Conservation (phyloP, 2,797 vertebrate genomes). For the Sus cebifrons region DNA sequence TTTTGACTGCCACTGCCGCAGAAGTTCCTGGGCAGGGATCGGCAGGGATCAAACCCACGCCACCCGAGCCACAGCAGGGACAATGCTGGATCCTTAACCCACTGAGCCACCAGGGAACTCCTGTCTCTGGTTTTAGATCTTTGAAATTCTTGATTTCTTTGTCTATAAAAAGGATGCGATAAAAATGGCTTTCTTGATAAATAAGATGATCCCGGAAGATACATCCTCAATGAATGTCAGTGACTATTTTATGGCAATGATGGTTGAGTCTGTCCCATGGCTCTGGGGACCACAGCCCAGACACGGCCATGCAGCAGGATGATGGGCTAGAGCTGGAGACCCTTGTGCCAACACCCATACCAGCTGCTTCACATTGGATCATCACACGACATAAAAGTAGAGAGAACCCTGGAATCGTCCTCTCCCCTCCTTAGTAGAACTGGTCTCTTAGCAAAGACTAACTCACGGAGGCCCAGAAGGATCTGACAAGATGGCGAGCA, state of each 20-base stretch:
- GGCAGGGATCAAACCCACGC: too few relatives aligned
- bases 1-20: too few relatives aligned
- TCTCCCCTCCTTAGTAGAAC: not conserved
- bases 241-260: not conserved
- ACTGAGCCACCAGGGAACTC: too few relatives aligned
- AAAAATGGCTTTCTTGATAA: not conserved
- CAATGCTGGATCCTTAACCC: too few relatives aligned
- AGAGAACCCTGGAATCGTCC: not conserved
- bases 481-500: accelerated
- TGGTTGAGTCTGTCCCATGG: not conserved
- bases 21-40: too few relatives aligned
- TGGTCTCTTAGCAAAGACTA: too few relatives aligned
- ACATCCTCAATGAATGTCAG: not conserved
- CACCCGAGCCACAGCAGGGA: too few relatives aligned
- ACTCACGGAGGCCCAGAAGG: accelerated
- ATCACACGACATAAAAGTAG: not conserved
- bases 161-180: not conserved
- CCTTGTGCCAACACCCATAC: not conserved
- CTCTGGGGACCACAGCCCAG: accelerated
- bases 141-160: not conserved
- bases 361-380: not conserved
- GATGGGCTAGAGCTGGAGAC: not conserved
- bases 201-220: not conserved
- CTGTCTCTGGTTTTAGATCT: too few relatives aligned
- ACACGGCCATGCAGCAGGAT: accelerated